phyloP scores from a whole-genome alignment of 2,888 invertebrate species.

The Drosophila silvestris region DNA sequence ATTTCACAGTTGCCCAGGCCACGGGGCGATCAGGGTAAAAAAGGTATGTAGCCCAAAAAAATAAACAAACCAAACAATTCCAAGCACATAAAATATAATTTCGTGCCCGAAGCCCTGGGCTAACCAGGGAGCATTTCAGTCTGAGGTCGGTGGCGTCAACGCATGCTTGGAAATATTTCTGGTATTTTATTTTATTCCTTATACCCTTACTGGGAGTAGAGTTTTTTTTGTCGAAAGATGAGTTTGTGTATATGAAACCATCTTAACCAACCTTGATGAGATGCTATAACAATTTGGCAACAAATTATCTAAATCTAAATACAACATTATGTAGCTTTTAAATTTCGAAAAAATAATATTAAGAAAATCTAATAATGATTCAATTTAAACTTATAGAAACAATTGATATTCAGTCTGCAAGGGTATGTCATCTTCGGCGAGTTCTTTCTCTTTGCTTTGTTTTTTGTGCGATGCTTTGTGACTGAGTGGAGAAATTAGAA shows the following conservation, averaged over 20 bases:
- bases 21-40: slow-evolving; percentile 49
- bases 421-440: background rate
- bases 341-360: background rate
- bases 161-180: slow-evolving; percentile 79
- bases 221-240: background rate
- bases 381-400: too few species aligned
- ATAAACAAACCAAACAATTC: slow-evolving; percentile 60
- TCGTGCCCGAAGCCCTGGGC: slow-evolving; percentile 77
- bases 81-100: slow-evolving; percentile 80
- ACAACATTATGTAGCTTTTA: background rate
- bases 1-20: slow-evolving; percentile 63
- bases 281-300: background rate
- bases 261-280: background rate
- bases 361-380: background rate
- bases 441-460: slow-evolving; percentile 4
- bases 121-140: slow-evolving; percentile 61
- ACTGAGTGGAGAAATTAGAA: slow-evolving; percentile 74
- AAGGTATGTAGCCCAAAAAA: slow-evolving; percentile 51
- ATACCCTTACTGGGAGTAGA: background rate
- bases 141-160: slow-evolving; percentile 46
- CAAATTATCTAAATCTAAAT: background rate
- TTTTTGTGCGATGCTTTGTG: slow-evolving; percentile 39
- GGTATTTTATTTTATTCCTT: slow-evolving; percentile 59
- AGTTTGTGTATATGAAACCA: background rate
- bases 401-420: background rate